Evolutionary conservation across 2,888 invertebrate species (phyloP).

Genomic region (Phoenoteleia sp.): DNA sequence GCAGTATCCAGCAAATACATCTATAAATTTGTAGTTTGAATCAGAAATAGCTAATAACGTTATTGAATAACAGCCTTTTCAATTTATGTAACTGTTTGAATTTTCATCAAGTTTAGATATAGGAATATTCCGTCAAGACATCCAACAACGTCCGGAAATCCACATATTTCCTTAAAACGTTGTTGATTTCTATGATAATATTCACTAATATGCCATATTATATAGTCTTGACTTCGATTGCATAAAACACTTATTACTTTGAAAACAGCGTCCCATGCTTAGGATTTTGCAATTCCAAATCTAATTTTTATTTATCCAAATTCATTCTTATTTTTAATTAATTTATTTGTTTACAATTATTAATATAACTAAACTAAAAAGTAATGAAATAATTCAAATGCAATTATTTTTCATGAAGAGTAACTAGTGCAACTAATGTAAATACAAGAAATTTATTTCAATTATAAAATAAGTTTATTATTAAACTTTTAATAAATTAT

Average conservation of each 20-base stretch:
- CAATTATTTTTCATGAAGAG: too few species aligned
- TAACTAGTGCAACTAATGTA: too few species aligned
- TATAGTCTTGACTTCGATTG: not conserved
- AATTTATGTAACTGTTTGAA: slow-evolving; percentile 27
- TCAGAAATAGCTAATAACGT: slow-evolving; percentile 25
- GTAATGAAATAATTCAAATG: too few species aligned
- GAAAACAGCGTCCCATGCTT: not conserved
- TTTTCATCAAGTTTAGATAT: slow-evolving; percentile 3
- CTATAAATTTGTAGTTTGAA: slow-evolving; percentile 11
- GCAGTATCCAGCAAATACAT: slow-evolving; percentile 40
- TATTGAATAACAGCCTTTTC: slow-evolving; percentile 37
- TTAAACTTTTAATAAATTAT: too few species aligned
- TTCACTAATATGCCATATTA: slow-evolving; percentile 12
- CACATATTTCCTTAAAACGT: slow-evolving; percentile 9
- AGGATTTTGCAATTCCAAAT: slow-evolving; percentile 9
- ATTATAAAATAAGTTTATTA: too few species aligned
- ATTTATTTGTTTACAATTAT: too few species aligned
- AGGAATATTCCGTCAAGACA: slow-evolving; percentile 26
- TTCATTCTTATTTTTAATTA: too few species aligned
- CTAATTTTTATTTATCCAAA: slow-evolving; percentile 32
- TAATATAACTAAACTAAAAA: too few species aligned
- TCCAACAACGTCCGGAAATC: slow-evolving; percentile 28
- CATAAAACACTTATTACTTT: not conserved
- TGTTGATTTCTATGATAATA: not conserved
- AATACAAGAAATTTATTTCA: too few species aligned